phyloP scores from a whole-genome alignment of 1,140 invertebrate genomes.

The Drosophila murphyi region DNA sequence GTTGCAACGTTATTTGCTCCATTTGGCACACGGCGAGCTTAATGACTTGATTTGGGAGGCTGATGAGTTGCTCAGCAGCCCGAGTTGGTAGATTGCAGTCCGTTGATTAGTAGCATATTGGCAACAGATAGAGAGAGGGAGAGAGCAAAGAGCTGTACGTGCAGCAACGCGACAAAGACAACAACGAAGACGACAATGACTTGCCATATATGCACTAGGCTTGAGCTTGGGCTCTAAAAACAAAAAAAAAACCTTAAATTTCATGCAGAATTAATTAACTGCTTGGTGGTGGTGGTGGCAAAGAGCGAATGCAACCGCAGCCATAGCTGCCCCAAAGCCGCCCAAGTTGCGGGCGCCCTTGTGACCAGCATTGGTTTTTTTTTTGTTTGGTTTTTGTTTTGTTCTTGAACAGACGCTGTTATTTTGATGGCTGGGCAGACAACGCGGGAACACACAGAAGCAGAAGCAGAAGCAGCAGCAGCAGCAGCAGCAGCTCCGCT shows the following conservation, averaged over 20 bases:
- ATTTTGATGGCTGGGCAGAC: conserved; percentile 79
- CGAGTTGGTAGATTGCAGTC: conserved; percentile 49
- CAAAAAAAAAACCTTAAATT: conserved; percentile 69
- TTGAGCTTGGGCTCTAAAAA: conserved; percentile 29
- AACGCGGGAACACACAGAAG: conserved; percentile 82
- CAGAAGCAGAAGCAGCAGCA: neutral
- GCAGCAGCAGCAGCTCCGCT: conserved; percentile 28
- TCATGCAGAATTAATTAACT: conserved; percentile 84
- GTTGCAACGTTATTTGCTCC: conserved; percentile 73
- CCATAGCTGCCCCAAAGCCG: conserved; percentile 55
- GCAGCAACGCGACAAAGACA: conserved; percentile 56
- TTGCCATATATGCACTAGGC: conserved; percentile 70
- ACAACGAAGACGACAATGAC: conserved; percentile 68
- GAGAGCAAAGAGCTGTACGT: conserved; percentile 48
- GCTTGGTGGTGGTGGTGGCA: conserved; percentile 38
- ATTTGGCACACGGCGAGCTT: conserved; percentile 78
- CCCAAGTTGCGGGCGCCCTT: conserved; percentile 64
- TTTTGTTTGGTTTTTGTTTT: neutral
- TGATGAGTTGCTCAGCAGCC: conserved; percentile 61
- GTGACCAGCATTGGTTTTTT: conserved; percentile 42
- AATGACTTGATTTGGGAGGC: conserved; percentile 79
- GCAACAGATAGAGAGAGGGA: conserved; percentile 18
- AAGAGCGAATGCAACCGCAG: conserved; percentile 24
- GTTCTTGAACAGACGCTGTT: conserved; percentile 35
- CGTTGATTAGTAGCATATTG: conserved; percentile 62